A percentile compares a stretch with the other conserved stretches of the same genome.
phyloP scores from a whole-genome alignment of 2,888 invertebrate species.

The Ichneumon xanthorius region DNA sequence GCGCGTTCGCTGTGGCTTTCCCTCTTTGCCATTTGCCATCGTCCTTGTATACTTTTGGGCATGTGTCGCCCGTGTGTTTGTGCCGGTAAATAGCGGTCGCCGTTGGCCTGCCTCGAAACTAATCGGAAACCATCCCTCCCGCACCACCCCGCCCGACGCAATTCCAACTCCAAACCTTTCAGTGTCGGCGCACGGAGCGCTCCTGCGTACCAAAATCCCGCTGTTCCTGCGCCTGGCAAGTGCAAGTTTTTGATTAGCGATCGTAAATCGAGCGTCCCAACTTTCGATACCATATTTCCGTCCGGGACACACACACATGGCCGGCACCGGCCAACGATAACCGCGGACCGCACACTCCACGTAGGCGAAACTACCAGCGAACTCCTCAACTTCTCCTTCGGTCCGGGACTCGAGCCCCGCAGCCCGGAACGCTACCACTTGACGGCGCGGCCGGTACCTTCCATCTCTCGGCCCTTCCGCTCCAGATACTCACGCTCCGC shows the following conservation, averaged over 20 bases:
- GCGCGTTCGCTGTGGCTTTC: conserved; percentile 2
- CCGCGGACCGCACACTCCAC: conserved; percentile 56
- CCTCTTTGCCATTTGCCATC: conserved; percentile 29
- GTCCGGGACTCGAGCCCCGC: conserved; percentile 26
- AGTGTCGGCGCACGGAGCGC: not conserved
- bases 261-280: conserved; percentile 75
- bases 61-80: not conserved
- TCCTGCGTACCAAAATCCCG: not conserved
- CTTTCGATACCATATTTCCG: conserved; percentile 72
- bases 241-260: conserved; percentile 77
- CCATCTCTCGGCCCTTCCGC: conserved; percentile 23
- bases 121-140: conserved; percentile 31
- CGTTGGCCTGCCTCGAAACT: conserved; percentile 51
- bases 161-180: conserved; percentile 50
- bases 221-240: conserved; percentile 63
- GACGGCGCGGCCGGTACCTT: conserved; percentile 42
- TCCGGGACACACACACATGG: not conserved
- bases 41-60: not conserved
- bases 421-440: conserved; percentile 45
- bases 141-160: conserved; percentile 25
- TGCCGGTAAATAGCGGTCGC: conserved; percentile 40
- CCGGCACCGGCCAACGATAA: conserved; percentile 10
- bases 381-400: conserved; percentile 63
- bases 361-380: conserved; percentile 57
- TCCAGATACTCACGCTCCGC: conserved; percentile 18